These are phyloP conservation scores for Thysanoteuthis rhombus DNA, from an alignment of 2,888 invertebrate species.

Conservation along the genomic window DNA sequence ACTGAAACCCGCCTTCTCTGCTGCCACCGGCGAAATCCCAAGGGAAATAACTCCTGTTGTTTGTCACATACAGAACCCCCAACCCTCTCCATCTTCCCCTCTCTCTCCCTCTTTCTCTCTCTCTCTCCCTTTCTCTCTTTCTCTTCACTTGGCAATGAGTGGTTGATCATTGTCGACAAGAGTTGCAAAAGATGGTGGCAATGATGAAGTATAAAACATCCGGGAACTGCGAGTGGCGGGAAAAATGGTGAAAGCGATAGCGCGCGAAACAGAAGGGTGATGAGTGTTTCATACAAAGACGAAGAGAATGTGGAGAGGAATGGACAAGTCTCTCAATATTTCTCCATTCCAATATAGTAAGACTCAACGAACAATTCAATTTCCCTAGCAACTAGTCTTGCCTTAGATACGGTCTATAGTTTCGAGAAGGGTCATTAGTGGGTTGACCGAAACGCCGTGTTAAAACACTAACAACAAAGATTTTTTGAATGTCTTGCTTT, in stretches of 20 bases:
- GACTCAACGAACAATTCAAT: not conserved
- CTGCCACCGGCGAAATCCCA: not conserved
- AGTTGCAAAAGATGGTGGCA: not conserved
- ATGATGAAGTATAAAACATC: not conserved
- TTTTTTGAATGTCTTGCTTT: no score
- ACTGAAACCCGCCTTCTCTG: not conserved
- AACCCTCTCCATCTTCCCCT: not conserved
- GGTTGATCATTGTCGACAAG: not conserved
- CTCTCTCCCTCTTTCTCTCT: not conserved
- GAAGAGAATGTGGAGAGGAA: not conserved
- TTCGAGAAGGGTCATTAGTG: no score
- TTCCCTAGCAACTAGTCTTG: no score
- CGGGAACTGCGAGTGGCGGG: not conserved
- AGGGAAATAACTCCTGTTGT: not conserved
- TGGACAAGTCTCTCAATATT: not conserved
- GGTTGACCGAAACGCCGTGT: no score
- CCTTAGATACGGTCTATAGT: no score
- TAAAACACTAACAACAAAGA: no score
- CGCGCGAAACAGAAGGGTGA: not conserved
- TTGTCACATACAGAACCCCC: not conserved
- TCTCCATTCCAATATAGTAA: not conserved
- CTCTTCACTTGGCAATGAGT: not conserved
- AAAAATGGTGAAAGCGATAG: not conserved
- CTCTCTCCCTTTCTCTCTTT: not conserved
- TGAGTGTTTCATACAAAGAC: not conserved